A percentile compares a stretch with the other conserved stretches of the same genome.
Evolutionary conservation across 2,888 invertebrate species (phyloP).

Genomic region (Brenthis daphne): DNA sequence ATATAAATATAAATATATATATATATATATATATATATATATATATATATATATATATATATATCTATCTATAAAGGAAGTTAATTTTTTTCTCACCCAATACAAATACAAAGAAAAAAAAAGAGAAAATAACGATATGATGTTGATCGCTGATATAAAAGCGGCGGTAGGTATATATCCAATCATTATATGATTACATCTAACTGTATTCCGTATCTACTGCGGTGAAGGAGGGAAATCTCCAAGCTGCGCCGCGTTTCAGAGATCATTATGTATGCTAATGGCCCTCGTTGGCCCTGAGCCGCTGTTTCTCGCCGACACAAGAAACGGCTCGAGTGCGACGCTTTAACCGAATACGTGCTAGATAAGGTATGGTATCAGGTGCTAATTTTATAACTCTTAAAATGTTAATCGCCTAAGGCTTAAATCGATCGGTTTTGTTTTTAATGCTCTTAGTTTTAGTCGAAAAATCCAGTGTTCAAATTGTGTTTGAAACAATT

Average conservation of each 20-base stretch:
- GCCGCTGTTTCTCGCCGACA: slow-evolving; percentile 39
- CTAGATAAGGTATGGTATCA: slow-evolving; percentile 15
- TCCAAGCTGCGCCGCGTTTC: slow-evolving; percentile 43
- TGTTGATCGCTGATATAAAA: slow-evolving; percentile 1
- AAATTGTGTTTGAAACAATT: too few relatives aligned
- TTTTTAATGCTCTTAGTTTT: too few relatives aligned
- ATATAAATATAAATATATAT: too few relatives aligned
- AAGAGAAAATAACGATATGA: not conserved
- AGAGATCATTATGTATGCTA: slow-evolving; percentile 50
- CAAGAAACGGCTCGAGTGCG: slow-evolving; percentile 34
- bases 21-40: too few relatives aligned
- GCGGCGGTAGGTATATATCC: not conserved
- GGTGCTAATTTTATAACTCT: slow-evolving; percentile 9
- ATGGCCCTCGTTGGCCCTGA: slow-evolving; percentile 45
- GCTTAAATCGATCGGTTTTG: not conserved
- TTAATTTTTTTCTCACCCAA: too few relatives aligned
- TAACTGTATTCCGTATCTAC: slow-evolving; percentile 2
- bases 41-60: too few relatives aligned
- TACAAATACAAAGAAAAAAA: not conserved
- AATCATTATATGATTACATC: slow-evolving; percentile 15
- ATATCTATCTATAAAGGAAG: too few relatives aligned
- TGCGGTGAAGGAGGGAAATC: slow-evolving; percentile 20
- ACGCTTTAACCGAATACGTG: slow-evolving; percentile 24
- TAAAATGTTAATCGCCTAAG: not conserved
- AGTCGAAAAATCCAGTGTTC: too few relatives aligned